Evolutionary conservation across 2,113 vertebrate genomes (phyloP), one percentile per base, ranked within the genome.

Genomic region (Pituophis catenifer): DNA sequence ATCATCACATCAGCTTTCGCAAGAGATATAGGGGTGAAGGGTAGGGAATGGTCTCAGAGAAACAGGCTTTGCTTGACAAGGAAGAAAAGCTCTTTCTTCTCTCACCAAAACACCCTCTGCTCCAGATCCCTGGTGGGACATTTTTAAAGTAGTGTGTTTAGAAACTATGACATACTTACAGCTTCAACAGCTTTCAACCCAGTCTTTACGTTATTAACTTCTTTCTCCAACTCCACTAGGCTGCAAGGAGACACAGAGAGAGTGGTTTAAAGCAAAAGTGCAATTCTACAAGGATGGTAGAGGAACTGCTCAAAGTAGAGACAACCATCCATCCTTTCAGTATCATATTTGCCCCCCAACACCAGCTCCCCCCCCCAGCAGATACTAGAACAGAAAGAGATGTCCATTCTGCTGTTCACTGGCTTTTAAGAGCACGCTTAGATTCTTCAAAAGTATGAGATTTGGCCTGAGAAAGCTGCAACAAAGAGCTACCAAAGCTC

Each of bases 221-320:
- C 99, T 97, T 99, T 99, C 96, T 99, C 99, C 98, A 99, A 96
- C 96, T 99, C 99, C 1, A 98, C 96, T 96, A 99, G 97, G 96
- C 99, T 99, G 97, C 92, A 94, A 93, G 93, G 90, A 96, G 95
- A 95, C 9, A 96, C 89, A 94, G 92, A 93, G 89, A 0, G 52
- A 54, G 93, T 57, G 92, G 93, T 96, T 88, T 50, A 93, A 96
- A 97, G 96, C 97, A 97, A 96, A 93, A 95, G 89, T 94, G 93
- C 94, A 96, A 94, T 97, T 96, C 97, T 97, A 96, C 11, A 89
- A 70, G n/a, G 19, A 94, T 44, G 91, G 53, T 81, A 93, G 89
- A 96, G 94, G 93, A 97, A 87, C 94, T 92, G 58, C 33, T 87
- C 54, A 91, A 89, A 94, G 95, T 93, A 95, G 88, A 89, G 91